Evolutionary conservation across 2,797 vertebrate species (phyloP).

Genomic region (Neomorphus geoffroyi): DNA sequence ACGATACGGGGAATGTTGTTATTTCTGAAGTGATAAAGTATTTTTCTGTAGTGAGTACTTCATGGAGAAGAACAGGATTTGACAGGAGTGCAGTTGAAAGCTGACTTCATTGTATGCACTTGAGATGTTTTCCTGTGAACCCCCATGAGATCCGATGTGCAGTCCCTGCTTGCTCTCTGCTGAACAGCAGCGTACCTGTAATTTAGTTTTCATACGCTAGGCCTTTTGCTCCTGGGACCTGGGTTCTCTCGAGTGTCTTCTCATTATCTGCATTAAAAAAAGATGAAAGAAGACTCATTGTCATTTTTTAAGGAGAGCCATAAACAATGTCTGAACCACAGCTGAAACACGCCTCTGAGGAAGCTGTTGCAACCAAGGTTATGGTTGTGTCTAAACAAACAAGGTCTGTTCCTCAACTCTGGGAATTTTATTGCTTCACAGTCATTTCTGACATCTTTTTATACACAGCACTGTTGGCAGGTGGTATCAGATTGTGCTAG

Average conservation of each 20-base stretch:
- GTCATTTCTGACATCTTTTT: not conserved
- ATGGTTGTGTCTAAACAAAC: not conserved
- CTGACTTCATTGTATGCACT: not conserved
- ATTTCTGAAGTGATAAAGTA: not conserved
- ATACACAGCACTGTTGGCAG: not conserved
- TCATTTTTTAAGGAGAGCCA: not conserved
- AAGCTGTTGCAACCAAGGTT: not conserved
- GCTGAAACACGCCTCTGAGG: not conserved
- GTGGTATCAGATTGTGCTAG: not conserved
- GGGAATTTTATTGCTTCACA: not conserved
- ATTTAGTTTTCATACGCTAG: not conserved
- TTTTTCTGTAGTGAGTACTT: not conserved
- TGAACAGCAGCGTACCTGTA: not conserved
- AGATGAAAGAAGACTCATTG: not conserved
- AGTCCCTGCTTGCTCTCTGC: not conserved
- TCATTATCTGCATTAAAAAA: not conserved
- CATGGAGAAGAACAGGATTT: not conserved
- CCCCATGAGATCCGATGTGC: not conserved
- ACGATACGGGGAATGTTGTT: rapidly evolving
- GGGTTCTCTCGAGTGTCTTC: not conserved
- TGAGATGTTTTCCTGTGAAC: not conserved
- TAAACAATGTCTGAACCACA: not conserved
- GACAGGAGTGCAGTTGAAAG: not conserved
- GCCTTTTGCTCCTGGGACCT: not conserved
- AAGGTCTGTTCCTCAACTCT: not conserved